A percentile compares a stretch with the other conserved stretches of the same genome.
Evolutionary conservation across 2,797 vertebrate species (phyloP).

Genomic region (Oreonectes daqikongensis): DNA sequence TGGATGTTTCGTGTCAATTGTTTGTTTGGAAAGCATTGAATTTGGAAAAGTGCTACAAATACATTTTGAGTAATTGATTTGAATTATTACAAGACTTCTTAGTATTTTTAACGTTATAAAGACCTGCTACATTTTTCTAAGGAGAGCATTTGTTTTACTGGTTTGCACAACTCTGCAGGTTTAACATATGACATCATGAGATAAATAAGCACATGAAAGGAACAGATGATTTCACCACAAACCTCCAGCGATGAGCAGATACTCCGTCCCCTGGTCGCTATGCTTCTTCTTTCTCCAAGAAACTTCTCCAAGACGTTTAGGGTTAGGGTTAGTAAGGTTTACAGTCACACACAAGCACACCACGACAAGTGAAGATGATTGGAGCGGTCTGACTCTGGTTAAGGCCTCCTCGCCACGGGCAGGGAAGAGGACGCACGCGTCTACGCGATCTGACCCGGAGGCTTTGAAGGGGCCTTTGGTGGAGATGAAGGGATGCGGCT

Average conservation of each 20-base stretch:
- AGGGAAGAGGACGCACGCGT: constrained; percentile 61
- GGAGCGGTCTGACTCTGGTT: constrained; percentile 73
- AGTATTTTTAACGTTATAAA: too few relatives aligned
- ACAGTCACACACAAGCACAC: constrained; percentile 46
- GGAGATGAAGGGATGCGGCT: constrained; percentile 62
- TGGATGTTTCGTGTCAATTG: too few relatives aligned
- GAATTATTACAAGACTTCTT: not conserved
- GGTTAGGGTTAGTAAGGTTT: too few relatives aligned
- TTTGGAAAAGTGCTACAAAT: too few relatives aligned
- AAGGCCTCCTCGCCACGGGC: constrained; percentile 64
- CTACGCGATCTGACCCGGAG: constrained; percentile 68
- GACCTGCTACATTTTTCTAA: too few relatives aligned
- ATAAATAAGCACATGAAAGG: not conserved
- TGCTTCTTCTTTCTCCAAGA: constrained; percentile 35
- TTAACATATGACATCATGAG: not conserved
- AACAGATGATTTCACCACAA: constrained; percentile 1
- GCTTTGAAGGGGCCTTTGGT: constrained; percentile 82
- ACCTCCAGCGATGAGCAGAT: constrained; percentile 12
- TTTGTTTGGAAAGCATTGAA: too few relatives aligned
- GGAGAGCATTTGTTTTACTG: too few relatives aligned
- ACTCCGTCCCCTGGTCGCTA: constrained; percentile 16
- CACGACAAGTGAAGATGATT: constrained; percentile 59
- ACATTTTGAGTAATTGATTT: too few relatives aligned
- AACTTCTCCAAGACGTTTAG: not conserved
- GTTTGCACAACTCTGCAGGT: too few relatives aligned